These are phyloP conservation scores for Acanthurus lineatus DNA, from an alignment of 2,797 vertebrate genomes.

Conservation along the genomic window DNA sequence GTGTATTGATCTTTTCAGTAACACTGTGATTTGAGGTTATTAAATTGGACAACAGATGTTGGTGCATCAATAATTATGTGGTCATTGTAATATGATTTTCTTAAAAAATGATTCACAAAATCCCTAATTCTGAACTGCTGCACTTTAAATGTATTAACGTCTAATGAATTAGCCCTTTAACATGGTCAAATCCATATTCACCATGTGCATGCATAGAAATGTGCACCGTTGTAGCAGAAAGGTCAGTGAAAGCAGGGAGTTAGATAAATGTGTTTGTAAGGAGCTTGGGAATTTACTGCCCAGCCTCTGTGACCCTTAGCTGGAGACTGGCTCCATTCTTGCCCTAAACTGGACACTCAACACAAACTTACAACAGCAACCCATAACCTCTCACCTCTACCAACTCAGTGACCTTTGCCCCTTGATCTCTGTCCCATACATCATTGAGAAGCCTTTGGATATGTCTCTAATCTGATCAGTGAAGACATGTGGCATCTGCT, in stretches of 20 bases:
- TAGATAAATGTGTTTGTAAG: conserved; percentile 17
- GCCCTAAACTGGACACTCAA: conserved; percentile 62
- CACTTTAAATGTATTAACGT: background rate
- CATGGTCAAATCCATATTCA: background rate
- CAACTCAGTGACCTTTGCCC: conserved; percentile 68
- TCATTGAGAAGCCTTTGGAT: conserved; percentile 55
- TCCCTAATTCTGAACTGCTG: background rate
- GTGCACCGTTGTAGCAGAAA: conserved; percentile 16
- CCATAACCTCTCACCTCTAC: conserved; percentile 69
- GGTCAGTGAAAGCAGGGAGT: conserved; percentile 18
- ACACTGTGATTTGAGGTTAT: background rate
- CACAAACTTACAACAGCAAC: conserved; percentile 71
- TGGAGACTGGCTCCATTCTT: conserved; percentile 67
- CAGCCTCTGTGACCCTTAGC: conserved; percentile 65
- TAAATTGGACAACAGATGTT: background rate
- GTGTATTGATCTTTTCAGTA: background rate
- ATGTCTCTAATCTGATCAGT: conserved; percentile 62
- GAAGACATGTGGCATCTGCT: conserved; percentile 58
- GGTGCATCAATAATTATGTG: background rate
- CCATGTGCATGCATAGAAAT: background rate
- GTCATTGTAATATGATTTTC: background rate
- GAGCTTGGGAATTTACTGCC: conserved; percentile 54
- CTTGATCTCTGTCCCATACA: conserved; percentile 70
- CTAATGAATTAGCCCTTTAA: background rate
- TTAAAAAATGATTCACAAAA: background rate